Base-by-base conservation (phyloP, 1,140 invertebrate genomes). In the Anastatus disparis region DNA sequence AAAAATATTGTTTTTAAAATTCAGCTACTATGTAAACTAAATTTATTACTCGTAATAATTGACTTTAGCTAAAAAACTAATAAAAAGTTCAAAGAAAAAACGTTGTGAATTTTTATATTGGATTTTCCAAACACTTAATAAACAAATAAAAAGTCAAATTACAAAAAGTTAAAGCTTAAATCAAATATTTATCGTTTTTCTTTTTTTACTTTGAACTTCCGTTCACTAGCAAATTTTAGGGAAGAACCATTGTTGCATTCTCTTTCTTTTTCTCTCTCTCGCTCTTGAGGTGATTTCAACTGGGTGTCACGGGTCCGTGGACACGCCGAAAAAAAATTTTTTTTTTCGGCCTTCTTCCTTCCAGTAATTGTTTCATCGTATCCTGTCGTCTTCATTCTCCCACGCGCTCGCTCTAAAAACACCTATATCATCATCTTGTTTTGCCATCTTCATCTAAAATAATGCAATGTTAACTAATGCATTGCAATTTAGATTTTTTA, bases 321-420 rank as follows among this genome's bases (percentile, higher is more conserved):
- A 73, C 76, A 76, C 74, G 77, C 75, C 77, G 73, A 75, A 64
- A 72, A n/a, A n/a, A n/a, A n/a, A n/a, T n/a, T n/a, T 77, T 78
- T 80, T 79, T 76, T 76, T 80, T 76, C 75, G 65, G 44, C 72
- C 70, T 74, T 77, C 76, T 80, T 84, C 81, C 81, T 79, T 75
- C 66, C 76, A 65, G 73, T 79, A 78, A 84, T 84, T 84, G 81
- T 85, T 83, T 83, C 79, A 78, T 78, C 70, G 82, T 80, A 84
- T 85, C 82, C 82, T 84, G 81, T 74, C 78, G 74, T 67, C 71
- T 74, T 76, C 52, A 77, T 72, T 82, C 79, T 80, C 81, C 77
- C 81, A 80, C 77, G 75, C 71, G 52, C 31, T n/a, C n/a, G n/a
- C 29, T 20, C 22, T 31, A 31, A 26, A n/a, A 61, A 48, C 44